These are phyloP conservation scores for Pterois miles DNA, from an alignment of 2,797 vertebrate species.

Conservation along the genomic window DNA sequence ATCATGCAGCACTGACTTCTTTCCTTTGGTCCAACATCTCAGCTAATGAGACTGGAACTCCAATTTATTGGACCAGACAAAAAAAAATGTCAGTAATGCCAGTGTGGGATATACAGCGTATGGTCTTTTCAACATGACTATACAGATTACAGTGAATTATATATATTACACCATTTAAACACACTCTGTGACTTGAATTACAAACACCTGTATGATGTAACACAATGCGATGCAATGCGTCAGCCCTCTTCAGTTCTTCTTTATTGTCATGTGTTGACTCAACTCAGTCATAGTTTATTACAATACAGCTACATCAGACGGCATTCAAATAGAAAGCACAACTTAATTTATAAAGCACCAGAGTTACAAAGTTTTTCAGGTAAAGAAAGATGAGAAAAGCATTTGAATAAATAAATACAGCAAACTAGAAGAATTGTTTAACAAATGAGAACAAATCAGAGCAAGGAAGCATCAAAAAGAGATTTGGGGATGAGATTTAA, in stretches of 20 bases:
- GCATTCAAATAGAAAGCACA: not conserved
- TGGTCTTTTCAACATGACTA: not conserved
- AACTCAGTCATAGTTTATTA: not conserved
- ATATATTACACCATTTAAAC: not conserved
- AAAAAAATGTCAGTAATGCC: not conserved
- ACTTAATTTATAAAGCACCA: not conserved
- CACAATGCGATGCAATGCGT: not conserved
- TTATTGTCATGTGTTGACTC: not conserved
- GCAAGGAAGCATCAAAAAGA: not conserved
- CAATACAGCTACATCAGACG: not conserved
- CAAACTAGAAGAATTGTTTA: not conserved
- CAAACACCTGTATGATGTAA: not conserved
- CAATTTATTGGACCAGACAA: not conserved
- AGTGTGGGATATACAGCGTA: not conserved
- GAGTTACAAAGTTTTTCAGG: not conserved
- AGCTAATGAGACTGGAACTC: not conserved
- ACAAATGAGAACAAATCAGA: not conserved
- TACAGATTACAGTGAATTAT: not conserved
- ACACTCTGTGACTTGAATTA: not conserved
- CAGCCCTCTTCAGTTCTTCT: not conserved
- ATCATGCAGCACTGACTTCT: not conserved
- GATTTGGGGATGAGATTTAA: not conserved
- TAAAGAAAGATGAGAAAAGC: not conserved
- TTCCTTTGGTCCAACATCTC: not conserved
- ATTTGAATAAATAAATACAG: slow-evolving; percentile 9